Percentiles rank a stretch among this genome's conserved stretches.
phyloP scores from a whole-genome alignment of 2,113 vertebrate species.

The Paramisgurnus dabryanus region DNA sequence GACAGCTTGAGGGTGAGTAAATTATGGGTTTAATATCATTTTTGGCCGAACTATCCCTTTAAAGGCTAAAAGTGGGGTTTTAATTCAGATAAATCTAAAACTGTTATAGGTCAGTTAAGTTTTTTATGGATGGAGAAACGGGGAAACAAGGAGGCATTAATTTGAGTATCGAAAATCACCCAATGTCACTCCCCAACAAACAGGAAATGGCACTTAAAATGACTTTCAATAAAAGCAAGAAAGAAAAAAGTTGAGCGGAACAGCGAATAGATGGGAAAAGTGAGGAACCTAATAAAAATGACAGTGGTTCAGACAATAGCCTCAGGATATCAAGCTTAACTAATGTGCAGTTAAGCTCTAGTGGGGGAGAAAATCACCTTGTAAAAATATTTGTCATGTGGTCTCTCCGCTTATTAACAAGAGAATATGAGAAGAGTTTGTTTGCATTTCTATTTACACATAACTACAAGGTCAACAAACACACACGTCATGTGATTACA shows the following conservation, averaged over 20 bases:
- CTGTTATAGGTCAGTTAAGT: conserved; percentile 52
- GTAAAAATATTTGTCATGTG: conserved; percentile 81
- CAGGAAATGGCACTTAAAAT: conserved; percentile 44
- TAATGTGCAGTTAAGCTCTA: conserved; percentile 79
- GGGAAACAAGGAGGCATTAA: too few species aligned
- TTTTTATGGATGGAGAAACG: too few species aligned
- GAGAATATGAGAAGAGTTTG: conserved; percentile 65
- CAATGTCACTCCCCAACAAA: conserved; percentile 58
- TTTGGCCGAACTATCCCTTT: conserved; percentile 24
- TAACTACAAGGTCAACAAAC: conserved; percentile 74
- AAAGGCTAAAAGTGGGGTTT: conserved; percentile 35
- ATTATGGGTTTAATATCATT: too few species aligned
- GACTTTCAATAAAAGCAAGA: conserved; percentile 59
- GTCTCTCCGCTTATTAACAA: conserved; percentile 75
- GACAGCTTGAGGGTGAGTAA: too few species aligned
- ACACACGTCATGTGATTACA: conserved; percentile 67
- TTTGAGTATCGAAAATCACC: not conserved
- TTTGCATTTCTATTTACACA: conserved; percentile 75
- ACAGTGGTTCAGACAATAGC: conserved; percentile 66
- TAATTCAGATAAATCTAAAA: conserved; percentile 57
- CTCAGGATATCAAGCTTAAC: conserved; percentile 75
- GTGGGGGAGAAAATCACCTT: conserved; percentile 79
- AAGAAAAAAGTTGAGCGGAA: conserved; percentile 44
- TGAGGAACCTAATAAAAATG: conserved; percentile 68
- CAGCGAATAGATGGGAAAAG: conserved; percentile 56